phyloP scores from a whole-genome alignment of 2,888 invertebrate genomes.

The Hypselothyrea guttata region DNA sequence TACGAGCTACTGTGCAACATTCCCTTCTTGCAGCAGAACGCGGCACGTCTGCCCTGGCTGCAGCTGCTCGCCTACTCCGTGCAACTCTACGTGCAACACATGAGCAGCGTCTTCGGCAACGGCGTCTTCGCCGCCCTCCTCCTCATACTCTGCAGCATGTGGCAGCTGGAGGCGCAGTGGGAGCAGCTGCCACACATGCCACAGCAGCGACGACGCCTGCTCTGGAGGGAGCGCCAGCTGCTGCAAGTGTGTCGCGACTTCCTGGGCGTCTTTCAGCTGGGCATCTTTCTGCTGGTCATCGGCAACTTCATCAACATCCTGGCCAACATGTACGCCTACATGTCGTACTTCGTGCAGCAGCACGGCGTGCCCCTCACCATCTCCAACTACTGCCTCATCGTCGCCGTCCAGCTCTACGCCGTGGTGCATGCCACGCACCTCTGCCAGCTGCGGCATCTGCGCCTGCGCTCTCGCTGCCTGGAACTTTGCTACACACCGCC shows the following conservation, averaged over 20 bases:
- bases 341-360: conserved; percentile 70
- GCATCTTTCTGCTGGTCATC: conserved; percentile 69
- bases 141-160: conserved; percentile 59
- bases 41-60: conserved; percentile 45
- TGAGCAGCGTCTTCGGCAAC: conserved; percentile 69
- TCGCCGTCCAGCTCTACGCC: conserved; percentile 63
- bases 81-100: conserved; percentile 68
- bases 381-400: conserved; percentile 61
- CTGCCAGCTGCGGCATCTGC: conserved; percentile 56
- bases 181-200: neutral
- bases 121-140: conserved; percentile 62
- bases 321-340: conserved; percentile 77
- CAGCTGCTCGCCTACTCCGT: conserved; percentile 63
- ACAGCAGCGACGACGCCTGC: conserved; percentile 28
- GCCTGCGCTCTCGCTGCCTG: conserved; percentile 52
- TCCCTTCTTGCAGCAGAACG: conserved; percentile 66
- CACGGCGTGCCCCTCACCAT: conserved; percentile 69
- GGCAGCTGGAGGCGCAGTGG: conserved; percentile 55
- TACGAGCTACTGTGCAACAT: conserved; percentile 71
- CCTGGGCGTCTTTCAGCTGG: conserved; percentile 57
- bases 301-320: conserved; percentile 73
- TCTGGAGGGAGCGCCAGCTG: conserved; percentile 48
- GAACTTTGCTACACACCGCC: conserved; percentile 44
- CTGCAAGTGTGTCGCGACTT: conserved; percentile 41
- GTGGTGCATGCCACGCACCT: conserved; percentile 56